Base-by-base conservation (phyloP, 2,888 invertebrate species). In the Nymphalis c-album region DNA sequence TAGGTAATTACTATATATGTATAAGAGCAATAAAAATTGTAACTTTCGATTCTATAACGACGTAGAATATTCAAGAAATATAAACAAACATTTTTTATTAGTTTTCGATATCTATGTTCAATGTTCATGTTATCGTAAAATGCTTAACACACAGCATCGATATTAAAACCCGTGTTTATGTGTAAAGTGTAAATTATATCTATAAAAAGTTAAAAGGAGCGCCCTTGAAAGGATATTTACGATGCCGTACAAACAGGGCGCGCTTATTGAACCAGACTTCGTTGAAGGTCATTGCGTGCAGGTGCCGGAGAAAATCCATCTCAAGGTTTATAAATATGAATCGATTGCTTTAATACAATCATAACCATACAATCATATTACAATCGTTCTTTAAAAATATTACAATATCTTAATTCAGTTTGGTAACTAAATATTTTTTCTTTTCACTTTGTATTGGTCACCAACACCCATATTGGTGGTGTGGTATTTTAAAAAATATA, bases 161-260 rank as follows among this genome's bases (percentile, higher is more conserved):
- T 8, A 66, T 22, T 61, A 57, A 48, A 61, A 31, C 48, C 47
- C 40, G 40, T 18, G 40, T 62, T 62, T 62, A 62, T 62, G 16
- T 4, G 35, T 55, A 35, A 55, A 26, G 45, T 18, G 55, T 63
- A 66, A 47, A 45, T 60, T 64, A 18, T 40, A 64, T 50, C 53
- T 53, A 48, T 47, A 63, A 63, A 77, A 66, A 53, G 53, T 76
- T 77, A 74, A 71, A 79, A 78, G 82, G 80, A 81, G 76, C 75
- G 85, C 76, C 88, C 87, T 88, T 88, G 85, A 79, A 81, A 84
- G 81, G 80, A 85, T 83, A 83, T 80, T 79, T 74, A 74, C 77
- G 53, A 63, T 62, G 67, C 75, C 74, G 74, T 78, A 80, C 79
- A 77, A 81, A 80, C 78, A 75, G 78, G 79, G 80, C 76, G 78